phyloP scores from a whole-genome alignment of 2,113 vertebrate genomes.

The Leucopsar rothschildi region DNA sequence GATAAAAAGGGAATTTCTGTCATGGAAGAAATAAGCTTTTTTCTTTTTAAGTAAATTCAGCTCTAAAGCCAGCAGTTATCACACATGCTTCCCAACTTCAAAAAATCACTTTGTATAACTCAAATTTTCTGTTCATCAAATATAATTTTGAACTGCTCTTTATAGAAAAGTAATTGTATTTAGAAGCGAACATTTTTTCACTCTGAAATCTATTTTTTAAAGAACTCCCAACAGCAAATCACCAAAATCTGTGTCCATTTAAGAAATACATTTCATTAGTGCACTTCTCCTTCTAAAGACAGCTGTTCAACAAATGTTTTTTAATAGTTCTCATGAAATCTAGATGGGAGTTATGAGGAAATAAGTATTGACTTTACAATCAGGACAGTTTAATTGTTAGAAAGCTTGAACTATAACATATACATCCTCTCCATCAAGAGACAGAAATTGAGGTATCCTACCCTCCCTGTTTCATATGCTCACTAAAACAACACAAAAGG shows the following conservation, averaged over 20 bases:
- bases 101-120: background rate
- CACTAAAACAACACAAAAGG: background rate
- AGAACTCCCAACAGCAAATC: background rate
- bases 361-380: background rate
- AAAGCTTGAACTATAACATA: background rate
- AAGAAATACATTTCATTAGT: background rate
- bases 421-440: background rate
- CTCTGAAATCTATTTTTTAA: background rate
- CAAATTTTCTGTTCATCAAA: background rate
- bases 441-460: background rate
- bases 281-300: background rate
- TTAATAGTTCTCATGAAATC: background rate
- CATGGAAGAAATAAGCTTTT: background rate
- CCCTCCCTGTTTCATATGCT: background rate
- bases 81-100: background rate
- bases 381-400: background rate
- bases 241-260: constrained; percentile 18
- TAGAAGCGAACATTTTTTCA: background rate
- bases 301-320: constrained; percentile 55
- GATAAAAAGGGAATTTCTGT: background rate
- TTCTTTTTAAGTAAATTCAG: background rate
- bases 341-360: background rate
- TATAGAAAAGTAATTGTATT: background rate
- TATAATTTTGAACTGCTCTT: background rate
- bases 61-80: background rate